Conservation (phyloP, 2,113 vertebrate genomes). For the Coptodon rendalli region DNA sequence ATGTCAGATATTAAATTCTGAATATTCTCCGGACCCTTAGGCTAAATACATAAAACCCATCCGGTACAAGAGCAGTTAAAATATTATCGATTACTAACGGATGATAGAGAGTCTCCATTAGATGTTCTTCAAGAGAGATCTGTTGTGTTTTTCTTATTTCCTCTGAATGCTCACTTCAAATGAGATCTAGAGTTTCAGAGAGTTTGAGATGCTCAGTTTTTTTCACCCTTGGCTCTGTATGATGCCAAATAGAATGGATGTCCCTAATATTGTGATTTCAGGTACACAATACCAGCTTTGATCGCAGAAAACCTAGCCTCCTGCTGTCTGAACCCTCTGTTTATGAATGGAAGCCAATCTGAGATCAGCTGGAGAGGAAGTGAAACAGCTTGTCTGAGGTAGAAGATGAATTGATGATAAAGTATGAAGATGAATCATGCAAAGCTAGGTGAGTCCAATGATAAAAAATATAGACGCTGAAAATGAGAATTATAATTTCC, state of each 20-base stretch:
- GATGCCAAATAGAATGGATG: background rate
- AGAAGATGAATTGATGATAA: background rate
- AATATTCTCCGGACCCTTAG: background rate
- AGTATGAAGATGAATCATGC: background rate
- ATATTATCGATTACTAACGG: background rate
- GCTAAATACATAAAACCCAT: background rate
- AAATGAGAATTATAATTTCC: background rate
- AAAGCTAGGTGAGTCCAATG: fast-evolving
- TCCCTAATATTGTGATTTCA: background rate
- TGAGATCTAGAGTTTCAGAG: background rate
- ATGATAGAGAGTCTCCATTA: background rate
- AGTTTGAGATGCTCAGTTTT: background rate
- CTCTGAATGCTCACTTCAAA: background rate
- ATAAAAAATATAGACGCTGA: fast-evolving
- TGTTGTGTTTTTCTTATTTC: background rate
- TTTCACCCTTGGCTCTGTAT: background rate
- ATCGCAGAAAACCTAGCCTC: background rate
- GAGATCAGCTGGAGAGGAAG: fast-evolving
- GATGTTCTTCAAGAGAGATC: background rate
- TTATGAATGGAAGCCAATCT: background rate
- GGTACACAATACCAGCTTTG: background rate
- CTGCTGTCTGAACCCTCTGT: background rate
- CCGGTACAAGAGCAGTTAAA: background rate
- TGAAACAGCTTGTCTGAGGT: background rate
- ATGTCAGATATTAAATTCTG: background rate